phyloP scores from a whole-genome alignment of 2,113 vertebrate genomes.

The Fregetta grallaria region DNA sequence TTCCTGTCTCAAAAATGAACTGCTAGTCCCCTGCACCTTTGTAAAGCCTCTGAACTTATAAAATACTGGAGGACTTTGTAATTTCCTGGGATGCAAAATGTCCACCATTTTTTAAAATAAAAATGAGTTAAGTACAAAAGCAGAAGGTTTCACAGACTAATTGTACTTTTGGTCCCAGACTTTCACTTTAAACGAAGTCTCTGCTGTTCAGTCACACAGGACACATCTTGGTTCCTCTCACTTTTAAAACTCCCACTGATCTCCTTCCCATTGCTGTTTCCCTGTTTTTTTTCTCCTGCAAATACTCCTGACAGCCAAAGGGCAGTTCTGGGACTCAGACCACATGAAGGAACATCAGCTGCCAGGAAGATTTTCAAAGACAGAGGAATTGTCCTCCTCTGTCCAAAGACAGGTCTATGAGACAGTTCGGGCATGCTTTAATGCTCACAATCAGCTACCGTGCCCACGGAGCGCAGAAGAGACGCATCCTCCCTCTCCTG shows the following conservation, averaged over 20 bases:
- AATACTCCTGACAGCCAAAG: not conserved
- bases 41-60: not conserved
- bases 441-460: not conserved
- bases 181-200: not conserved
- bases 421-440: not conserved
- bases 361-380: not conserved
- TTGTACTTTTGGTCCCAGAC: not conserved
- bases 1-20: not conserved
- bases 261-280: not conserved
- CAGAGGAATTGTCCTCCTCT: not conserved
- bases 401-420: not conserved
- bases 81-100: not conserved
- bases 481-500: not conserved
- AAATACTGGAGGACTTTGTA: not conserved
- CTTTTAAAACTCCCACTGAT: not conserved
- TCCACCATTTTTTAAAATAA: not conserved
- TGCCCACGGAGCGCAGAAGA: not conserved
- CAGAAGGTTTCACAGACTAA: not conserved
- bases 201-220: not conserved
- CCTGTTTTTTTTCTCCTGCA: rapidly evolving
- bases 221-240: not conserved
- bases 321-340: not conserved
- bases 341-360: not conserved
- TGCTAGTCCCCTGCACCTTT: not conserved
- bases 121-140: not conserved